A percentile compares a stretch with the other conserved stretches of the same genome.
phyloP scores from a whole-genome alignment of 2,113 vertebrate species.

The Cavia aperea region DNA sequence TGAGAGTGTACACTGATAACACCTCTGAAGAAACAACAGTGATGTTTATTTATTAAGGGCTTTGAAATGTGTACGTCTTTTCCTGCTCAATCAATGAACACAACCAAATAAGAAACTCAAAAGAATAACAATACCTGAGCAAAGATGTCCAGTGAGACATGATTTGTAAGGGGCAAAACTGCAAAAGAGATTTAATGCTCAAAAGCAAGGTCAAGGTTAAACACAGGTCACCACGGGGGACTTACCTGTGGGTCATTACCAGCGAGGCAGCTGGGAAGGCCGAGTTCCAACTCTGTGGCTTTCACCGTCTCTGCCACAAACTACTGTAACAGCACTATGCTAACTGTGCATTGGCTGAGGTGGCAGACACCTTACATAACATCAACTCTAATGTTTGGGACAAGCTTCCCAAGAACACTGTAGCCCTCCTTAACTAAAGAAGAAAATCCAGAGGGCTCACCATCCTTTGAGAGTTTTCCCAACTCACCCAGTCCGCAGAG shows the following conservation, averaged over 20 bases:
- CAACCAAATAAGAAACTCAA: not conserved
- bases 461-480: not conserved
- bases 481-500: not conserved
- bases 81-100: not conserved
- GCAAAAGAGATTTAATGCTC: not conserved
- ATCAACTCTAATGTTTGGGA: not conserved
- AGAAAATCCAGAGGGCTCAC: not conserved
- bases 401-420: not conserved
- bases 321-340: too few species aligned
- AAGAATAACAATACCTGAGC: not conserved
- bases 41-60: not conserved
- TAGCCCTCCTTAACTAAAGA: not conserved
- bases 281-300: not conserved
- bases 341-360: rapidly evolving
- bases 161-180: not conserved
- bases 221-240: not conserved
- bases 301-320: not conserved
- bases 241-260: not conserved
- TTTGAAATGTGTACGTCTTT: not conserved
- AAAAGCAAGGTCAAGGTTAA: not conserved
- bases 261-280: not conserved
- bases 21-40: not conserved
- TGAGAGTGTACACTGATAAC: not conserved
- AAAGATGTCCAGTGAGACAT: not conserved
- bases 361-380: not conserved